Conservation (phyloP, 2,888 invertebrate species). For the Orthosia gracilis region DNA sequence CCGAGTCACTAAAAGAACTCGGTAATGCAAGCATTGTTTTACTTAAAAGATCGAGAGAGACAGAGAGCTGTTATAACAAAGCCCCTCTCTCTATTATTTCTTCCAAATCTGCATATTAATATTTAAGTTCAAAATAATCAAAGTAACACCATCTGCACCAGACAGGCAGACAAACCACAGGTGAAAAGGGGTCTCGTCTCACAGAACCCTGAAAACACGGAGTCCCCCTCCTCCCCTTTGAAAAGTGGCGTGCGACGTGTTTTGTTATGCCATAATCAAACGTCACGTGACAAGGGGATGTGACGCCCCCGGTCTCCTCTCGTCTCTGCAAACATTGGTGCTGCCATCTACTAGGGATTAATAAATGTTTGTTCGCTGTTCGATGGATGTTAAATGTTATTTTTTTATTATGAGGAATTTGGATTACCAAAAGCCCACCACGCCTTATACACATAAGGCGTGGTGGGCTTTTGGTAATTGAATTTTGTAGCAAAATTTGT, state of each 20-base stretch:
- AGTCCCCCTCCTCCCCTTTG: conserved; percentile 46
- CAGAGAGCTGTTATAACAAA: too few relatives aligned
- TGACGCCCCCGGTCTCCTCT: conserved; percentile 36
- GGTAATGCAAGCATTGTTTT: too few relatives aligned
- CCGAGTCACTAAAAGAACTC: too few relatives aligned
- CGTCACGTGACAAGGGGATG: conserved; percentile 71
- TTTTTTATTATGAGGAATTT: conserved; percentile 43
- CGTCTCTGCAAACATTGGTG: conserved; percentile 74
- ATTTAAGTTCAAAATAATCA: conserved; percentile 37
- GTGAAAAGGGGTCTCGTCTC: conserved; percentile 51
- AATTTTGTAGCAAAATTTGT: background rate
- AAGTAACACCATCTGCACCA: conserved; percentile 46
- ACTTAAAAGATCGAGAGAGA: too few relatives aligned
- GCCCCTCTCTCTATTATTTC: background rate
- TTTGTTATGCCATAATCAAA: conserved; percentile 79
- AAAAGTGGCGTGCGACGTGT: conserved; percentile 78
- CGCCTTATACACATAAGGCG: too few relatives aligned
- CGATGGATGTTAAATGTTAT: conserved; percentile 52
- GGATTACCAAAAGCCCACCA: too few relatives aligned
- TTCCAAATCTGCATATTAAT: conserved; percentile 11
- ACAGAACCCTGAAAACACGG: conserved; percentile 65
- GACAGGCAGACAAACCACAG: conserved; percentile 56
- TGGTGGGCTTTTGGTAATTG: background rate
- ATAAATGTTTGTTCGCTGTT: conserved; percentile 69
- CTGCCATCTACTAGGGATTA: conserved; percentile 75